Conservation (phyloP, 2,797 vertebrate species). For the Crax fasciolata region DNA sequence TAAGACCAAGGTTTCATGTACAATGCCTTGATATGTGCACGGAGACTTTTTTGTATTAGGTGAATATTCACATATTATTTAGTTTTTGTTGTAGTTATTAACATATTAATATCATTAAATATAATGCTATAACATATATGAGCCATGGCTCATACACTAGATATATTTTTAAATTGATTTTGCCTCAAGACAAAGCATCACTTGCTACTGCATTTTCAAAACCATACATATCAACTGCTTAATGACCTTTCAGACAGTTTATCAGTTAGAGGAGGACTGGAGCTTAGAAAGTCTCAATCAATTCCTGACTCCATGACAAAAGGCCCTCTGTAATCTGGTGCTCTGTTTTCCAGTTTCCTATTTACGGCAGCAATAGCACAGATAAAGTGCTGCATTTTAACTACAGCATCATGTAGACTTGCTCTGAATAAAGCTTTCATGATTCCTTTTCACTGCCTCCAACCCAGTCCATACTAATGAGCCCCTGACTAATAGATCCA, state of each 20-base stretch:
- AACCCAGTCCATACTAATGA: slow-evolving; percentile 35
- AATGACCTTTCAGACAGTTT: neutral
- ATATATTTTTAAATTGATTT: neutral
- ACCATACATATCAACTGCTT: neutral
- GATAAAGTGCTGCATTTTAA: slow-evolving; percentile 32
- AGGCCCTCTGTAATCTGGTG: neutral
- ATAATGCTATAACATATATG: neutral
- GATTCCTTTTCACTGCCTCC: neutral
- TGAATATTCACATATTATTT: neutral
- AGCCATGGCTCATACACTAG: neutral
- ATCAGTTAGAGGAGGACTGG: neutral
- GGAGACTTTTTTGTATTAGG: neutral
- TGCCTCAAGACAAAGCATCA: neutral
- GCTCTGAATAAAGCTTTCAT: slow-evolving; percentile 28
- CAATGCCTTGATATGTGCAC: neutral
- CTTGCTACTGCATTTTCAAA: neutral
- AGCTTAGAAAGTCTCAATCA: neutral
- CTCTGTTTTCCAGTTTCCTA: slow-evolving; percentile 1
- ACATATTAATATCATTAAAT: neutral
- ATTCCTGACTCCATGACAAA: slow-evolving; percentile 12
- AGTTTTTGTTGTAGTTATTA: neutral
- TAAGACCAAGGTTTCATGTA: neutral
- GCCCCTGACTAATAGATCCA: neutral
- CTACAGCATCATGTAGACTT: neutral
- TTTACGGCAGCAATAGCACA: neutral